Percentiles rank a stretch among this genome's conserved stretches.
phyloP scores from a whole-genome alignment of 2,797 vertebrate genomes.

The Catamblyrhynchus diadema region DNA sequence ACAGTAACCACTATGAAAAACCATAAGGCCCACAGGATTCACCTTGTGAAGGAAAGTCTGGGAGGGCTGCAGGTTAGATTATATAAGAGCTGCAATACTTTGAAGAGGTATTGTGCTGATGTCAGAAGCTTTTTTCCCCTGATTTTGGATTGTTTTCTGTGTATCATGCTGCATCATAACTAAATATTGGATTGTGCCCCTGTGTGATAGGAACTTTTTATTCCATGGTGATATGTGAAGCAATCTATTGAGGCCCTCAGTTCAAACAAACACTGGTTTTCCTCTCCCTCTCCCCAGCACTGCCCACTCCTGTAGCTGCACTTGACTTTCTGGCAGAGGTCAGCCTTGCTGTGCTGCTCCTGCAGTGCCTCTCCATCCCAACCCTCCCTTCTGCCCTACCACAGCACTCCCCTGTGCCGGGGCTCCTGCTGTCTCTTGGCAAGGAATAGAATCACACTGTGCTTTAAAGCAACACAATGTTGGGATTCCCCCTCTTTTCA shows the following conservation, averaged over 20 bases:
- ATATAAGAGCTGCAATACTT: background rate
- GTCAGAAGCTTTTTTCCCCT: fast-evolving
- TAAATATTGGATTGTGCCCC: background rate
- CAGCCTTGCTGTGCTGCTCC: background rate
- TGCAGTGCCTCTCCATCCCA: fast-evolving
- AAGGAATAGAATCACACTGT: background rate
- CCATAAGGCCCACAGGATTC: fast-evolving
- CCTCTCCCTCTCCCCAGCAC: background rate
- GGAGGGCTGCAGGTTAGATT: background rate
- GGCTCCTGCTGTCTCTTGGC: background rate
- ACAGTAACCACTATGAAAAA: background rate
- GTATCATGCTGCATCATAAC: background rate
- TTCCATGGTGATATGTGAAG: background rate
- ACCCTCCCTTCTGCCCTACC: background rate
- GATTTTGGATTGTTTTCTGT: background rate
- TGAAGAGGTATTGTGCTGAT: background rate
- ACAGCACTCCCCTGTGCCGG: background rate
- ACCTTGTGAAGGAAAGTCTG: background rate
- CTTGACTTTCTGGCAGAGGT: background rate
- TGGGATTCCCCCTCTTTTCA: conserved; percentile 20
- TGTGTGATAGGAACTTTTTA: background rate
- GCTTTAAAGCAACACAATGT: conserved; percentile 37
- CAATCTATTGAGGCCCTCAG: background rate
- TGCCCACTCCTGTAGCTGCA: fast-evolving
- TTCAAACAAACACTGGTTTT: background rate